Evolutionary conservation across 1,140 invertebrate genomes (phyloP).

Genomic region (Druon quercuslanigerum): DNA sequence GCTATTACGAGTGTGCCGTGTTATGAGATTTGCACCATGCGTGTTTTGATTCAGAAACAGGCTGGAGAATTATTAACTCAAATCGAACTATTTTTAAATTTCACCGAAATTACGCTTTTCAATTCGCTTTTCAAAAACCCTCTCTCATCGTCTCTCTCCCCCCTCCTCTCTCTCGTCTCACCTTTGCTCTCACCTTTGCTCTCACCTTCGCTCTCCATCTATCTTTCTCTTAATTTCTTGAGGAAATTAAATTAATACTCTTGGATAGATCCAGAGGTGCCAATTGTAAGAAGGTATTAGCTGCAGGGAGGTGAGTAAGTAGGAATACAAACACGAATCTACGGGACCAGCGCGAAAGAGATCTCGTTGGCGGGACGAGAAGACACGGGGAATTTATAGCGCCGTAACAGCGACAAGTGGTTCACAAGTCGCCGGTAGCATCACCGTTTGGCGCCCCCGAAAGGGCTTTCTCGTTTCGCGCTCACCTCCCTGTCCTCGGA

Average conservation of each 20-base stretch:
- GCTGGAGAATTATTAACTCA: background rate
- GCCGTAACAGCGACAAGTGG: slow-evolving; percentile 75
- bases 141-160: too few species aligned
- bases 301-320: slow-evolving; percentile 47
- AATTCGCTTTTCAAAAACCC: too few species aligned
- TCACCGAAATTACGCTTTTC: too few species aligned
- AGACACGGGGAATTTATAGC: slow-evolving; percentile 72
- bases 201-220: too few species aligned
- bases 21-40: slow-evolving; percentile 9
- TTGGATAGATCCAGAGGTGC: slow-evolving; percentile 11
- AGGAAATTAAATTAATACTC: too few species aligned
- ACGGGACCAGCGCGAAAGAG: slow-evolving; percentile 47
- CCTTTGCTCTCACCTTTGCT: too few species aligned
- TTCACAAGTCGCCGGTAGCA: slow-evolving; percentile 75
- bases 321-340: slow-evolving; percentile 56
- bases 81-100: too few species aligned
- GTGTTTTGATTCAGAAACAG: slow-evolving; percentile 19
- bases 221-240: too few species aligned
- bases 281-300: slow-evolving; percentile 53
- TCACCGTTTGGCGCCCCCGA: slow-evolving; percentile 69
- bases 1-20: slow-evolving; percentile 17
- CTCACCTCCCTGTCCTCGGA: slow-evolving; percentile 63
- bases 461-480: slow-evolving; percentile 67
- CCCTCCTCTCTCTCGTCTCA: too few species aligned
- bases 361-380: slow-evolving; percentile 44